Percentiles rank a stretch among this genome's conserved stretches.
phyloP scores from a whole-genome alignment of 2,113 vertebrate genomes.

The Tachysurus fulvidraco region DNA sequence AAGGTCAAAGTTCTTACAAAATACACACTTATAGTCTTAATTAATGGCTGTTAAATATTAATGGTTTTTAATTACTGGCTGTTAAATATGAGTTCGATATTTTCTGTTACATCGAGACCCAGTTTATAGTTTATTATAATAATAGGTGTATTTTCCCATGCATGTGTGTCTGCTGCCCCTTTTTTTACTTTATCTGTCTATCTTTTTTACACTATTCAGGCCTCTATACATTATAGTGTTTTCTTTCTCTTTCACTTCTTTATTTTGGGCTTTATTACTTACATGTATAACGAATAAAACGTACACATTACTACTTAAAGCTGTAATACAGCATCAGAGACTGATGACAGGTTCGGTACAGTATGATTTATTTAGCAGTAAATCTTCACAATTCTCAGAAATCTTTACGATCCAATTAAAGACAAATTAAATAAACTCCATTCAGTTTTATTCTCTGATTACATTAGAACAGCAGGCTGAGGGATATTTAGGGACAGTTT shows the following conservation, averaged over 20 bases:
- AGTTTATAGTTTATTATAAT: neutral
- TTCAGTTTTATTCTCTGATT: neutral
- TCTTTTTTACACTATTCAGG: neutral
- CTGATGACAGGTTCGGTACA: neutral
- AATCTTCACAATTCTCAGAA: neutral
- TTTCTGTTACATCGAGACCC: too few species aligned
- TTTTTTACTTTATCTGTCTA: neutral
- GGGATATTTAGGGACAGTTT: too few species aligned
- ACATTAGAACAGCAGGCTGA: neutral
- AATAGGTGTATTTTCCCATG: neutral
- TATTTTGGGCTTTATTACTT: too few species aligned
- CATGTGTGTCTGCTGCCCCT: neutral
- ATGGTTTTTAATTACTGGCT: neutral
- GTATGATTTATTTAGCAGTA: neutral
- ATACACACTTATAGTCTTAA: neutral
- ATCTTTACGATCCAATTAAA: too few species aligned
- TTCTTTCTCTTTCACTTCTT: neutral
- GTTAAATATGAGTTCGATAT: neutral
- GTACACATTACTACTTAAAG: neutral
- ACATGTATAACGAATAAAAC: neutral
- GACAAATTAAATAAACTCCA: too few species aligned
- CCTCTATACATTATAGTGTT: neutral
- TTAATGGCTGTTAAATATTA: neutral
- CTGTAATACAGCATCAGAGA: neutral
- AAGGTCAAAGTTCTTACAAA: constrained; percentile 74